Base-by-base conservation (phyloP, 2,113 vertebrate genomes). In the Carassius auratus region DNA sequence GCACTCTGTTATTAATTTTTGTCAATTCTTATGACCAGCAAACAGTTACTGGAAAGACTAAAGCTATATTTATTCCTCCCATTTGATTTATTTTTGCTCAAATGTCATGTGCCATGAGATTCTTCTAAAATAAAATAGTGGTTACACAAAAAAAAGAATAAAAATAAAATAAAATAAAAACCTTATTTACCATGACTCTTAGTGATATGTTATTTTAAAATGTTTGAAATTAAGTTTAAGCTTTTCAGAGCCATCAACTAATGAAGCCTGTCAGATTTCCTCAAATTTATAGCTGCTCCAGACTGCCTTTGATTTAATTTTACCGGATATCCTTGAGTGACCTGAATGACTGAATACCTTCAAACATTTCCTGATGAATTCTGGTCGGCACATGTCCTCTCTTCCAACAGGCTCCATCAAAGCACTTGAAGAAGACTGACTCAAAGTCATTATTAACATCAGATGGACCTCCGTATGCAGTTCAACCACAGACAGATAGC, bases 351-450 rank as follows among this genome's bases (percentile, higher is more conserved):
- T 79, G 3, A 71, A 83, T 26, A 83, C 57, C 17, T 73, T 83
- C 19, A 36, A 59, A 36, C 7, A 57, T 38, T 73, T 83, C 8
- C 45, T 82, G 6, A 82, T 57, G 45, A 64, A 30, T 77, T 73
- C 17, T 55, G 17, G 12, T 85, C 45, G 90, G 26, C 82, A 90
- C 76, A 38, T n/a, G 8, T 93, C 82, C 87, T 93, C 9, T 76
- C 6, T 71, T 82, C 86, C 89, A 78, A 84, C 91, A 95, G 95
- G 92, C 91, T 91, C 89, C 91, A 48, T 85, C 89, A 87, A 94
- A 94, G 86, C 91, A 91, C 90, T 89, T 89, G 3, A 89, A 89
- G 86, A 94, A 93, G 85, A 88, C 92, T 33, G 93, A 94, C 66
- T 90, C 89, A 83, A 94, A 92, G 86, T 90, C 89, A 81, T 91